phyloP scores from a whole-genome alignment of 1,140 invertebrate genomes.

The Littorina saxatilis region DNA sequence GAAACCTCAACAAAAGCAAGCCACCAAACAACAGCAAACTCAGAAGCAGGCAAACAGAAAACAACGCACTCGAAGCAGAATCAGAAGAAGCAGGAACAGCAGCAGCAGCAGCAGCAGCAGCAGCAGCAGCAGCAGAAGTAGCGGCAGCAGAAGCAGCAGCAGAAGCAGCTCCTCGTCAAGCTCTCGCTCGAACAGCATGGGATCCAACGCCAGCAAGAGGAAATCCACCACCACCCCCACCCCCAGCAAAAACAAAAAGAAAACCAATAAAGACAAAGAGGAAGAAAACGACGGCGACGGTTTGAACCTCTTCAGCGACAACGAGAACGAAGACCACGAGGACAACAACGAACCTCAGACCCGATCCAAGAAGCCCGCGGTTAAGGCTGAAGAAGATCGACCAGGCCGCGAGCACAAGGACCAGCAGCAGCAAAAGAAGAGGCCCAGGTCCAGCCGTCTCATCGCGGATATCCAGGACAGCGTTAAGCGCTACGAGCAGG shows the following conservation, averaged over 20 bases:
- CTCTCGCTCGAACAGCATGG: background rate
- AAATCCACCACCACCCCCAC: background rate
- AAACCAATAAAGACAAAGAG: background rate
- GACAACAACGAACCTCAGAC: background rate
- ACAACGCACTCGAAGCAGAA: background rate
- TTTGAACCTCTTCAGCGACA: constrained; percentile 23
- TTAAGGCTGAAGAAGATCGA: background rate
- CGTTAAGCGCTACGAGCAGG: constrained; percentile 58
- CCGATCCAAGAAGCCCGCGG: background rate
- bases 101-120: background rate
- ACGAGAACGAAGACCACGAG: background rate
- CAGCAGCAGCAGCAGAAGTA: background rate
- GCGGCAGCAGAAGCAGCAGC: constrained; percentile 1
- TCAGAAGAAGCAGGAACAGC: background rate
- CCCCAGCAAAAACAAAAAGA: constrained; percentile 12
- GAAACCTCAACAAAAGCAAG: background rate
- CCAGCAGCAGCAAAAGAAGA: constrained; percentile 13
- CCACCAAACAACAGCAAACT: background rate
- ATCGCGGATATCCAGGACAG: constrained; percentile 56
- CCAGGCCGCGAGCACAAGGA: background rate
- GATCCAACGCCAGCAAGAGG: background rate
- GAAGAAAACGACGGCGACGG: background rate
- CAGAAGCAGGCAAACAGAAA: too few species aligned
- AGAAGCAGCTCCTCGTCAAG: background rate
- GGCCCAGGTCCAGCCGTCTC: constrained; percentile 18